Percentiles rank a stretch among this genome's conserved stretches.
Evolutionary conservation across 1,140 invertebrate genomes (phyloP).

Genomic region (Bombus huntii): DNA sequence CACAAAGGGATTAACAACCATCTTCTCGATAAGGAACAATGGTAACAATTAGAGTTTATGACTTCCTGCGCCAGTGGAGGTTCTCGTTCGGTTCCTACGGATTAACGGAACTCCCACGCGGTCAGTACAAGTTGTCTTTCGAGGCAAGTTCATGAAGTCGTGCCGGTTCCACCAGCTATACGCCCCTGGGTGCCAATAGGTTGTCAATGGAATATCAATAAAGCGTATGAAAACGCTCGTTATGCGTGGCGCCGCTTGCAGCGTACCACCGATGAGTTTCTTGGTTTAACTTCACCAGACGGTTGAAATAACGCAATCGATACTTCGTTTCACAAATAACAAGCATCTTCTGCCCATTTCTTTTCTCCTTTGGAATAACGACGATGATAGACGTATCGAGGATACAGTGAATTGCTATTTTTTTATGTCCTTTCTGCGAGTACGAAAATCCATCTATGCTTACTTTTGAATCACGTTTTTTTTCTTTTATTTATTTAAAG

Average conservation of each 20-base stretch:
- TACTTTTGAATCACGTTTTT: too few species aligned
- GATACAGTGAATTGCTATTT: not conserved
- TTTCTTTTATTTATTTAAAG: too few species aligned
- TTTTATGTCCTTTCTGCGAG: too few species aligned
- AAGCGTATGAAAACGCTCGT: conserved; percentile 30
- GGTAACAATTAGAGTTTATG: conserved; percentile 64
- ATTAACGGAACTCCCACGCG: conserved; percentile 67
- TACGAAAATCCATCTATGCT: too few species aligned
- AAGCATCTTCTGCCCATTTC: not conserved
- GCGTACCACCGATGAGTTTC: not conserved
- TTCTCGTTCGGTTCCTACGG: conserved; percentile 53
- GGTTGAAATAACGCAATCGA: conserved; percentile 33
- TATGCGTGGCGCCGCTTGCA: conserved; percentile 22
- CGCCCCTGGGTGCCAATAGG: conserved; percentile 44
- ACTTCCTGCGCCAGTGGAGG: conserved; percentile 51
- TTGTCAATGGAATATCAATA: conserved; percentile 59
- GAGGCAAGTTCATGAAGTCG: conserved; percentile 53
- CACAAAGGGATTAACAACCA: conserved; percentile 15
- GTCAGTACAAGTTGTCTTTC: conserved; percentile 34
- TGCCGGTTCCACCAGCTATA: conserved; percentile 1
- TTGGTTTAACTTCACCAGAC: not conserved
- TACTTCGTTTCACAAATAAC: conserved; percentile 18
- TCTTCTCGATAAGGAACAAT: conserved; percentile 37
- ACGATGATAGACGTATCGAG: not conserved
- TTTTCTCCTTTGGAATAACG: not conserved